These are phyloP conservation scores for Stegastes partitus DNA, from an alignment of 2,113 vertebrate species.

Conservation along the genomic window DNA sequence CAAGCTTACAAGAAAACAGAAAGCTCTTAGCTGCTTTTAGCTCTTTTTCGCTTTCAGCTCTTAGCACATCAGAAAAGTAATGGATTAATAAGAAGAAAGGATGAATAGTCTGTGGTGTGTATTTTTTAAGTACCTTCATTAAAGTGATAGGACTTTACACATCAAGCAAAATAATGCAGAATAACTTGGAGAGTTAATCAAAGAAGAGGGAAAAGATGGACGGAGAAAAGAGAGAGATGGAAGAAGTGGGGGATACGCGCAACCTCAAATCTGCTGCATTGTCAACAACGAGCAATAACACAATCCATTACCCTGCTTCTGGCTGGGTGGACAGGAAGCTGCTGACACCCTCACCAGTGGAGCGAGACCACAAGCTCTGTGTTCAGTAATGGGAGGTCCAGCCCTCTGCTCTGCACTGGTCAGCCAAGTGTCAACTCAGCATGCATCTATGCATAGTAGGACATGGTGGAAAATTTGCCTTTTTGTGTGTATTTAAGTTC, in stretches of 20 bases:
- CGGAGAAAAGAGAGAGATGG: conserved; percentile 4
- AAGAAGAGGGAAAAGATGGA: background rate
- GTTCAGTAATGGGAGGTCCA: conserved; percentile 75
- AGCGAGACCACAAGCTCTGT: conserved; percentile 68
- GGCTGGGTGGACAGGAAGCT: conserved; percentile 60
- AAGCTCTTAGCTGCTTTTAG: background rate
- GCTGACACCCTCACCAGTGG: conserved; percentile 68
- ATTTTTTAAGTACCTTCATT: background rate
- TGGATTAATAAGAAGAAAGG: background rate
- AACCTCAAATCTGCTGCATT: conserved; percentile 60
- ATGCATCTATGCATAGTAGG: conserved; percentile 46
- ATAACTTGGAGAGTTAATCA: conserved; percentile 11
- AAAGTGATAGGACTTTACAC: background rate
- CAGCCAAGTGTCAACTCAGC: conserved; percentile 71
- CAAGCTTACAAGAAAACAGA: background rate
- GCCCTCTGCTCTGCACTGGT: conserved; percentile 65
- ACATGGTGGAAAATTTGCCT: background rate
- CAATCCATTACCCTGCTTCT: conserved; percentile 79
- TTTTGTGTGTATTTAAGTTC: background rate
- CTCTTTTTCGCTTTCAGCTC: no score
- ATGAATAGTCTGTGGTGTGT: background rate
- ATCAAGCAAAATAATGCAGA: conserved; percentile 1
- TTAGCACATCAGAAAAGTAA: background rate
- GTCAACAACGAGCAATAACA: conserved; percentile 77
- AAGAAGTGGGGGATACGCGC: conserved; percentile 27